Conservation (phyloP, 92 coral and sea anemone species). For the Porites cylindrica region DNA sequence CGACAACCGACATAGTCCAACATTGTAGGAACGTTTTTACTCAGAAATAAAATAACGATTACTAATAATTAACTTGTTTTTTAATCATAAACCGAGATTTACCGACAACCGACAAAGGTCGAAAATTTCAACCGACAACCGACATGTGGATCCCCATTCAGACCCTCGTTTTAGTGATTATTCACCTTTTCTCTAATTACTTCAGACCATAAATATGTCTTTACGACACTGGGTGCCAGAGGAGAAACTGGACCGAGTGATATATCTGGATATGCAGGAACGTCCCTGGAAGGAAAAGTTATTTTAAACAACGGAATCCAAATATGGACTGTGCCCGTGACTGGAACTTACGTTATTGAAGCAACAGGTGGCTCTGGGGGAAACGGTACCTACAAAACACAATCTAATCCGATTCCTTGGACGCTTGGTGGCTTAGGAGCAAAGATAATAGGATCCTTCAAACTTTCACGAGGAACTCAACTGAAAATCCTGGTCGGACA, state of each 20-base stretch:
- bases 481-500: conserved; percentile 89
- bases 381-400: conserved; percentile 54
- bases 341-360: conserved; percentile 84
- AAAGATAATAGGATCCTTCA: conserved; percentile 73
- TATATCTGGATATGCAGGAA: conserved; percentile 66
- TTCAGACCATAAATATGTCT: conserved; percentile 21
- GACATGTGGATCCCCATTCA: too few relatives aligned
- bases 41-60: too few relatives aligned
- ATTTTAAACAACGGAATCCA: conserved; percentile 75
- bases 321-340: conserved; percentile 86
- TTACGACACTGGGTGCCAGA: conserved; percentile 74
- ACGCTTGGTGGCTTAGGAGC: conserved; percentile 90
- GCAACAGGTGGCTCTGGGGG: conserved; percentile 90
- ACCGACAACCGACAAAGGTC: too few relatives aligned
- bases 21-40: too few relatives aligned
- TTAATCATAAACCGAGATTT: too few relatives aligned
- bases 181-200: neutral
- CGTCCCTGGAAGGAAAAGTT: conserved; percentile 74
- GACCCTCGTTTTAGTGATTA: too few relatives aligned
- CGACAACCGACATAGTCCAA: too few relatives aligned
- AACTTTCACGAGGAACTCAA: conserved; percentile 24
- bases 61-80: too few relatives aligned
- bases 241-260: conserved; percentile 75
- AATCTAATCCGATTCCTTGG: conserved; percentile 22
- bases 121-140: too few relatives aligned